Base-by-base conservation (phyloP, 2,888 invertebrate species). In the Neoscelio sp. region DNA sequence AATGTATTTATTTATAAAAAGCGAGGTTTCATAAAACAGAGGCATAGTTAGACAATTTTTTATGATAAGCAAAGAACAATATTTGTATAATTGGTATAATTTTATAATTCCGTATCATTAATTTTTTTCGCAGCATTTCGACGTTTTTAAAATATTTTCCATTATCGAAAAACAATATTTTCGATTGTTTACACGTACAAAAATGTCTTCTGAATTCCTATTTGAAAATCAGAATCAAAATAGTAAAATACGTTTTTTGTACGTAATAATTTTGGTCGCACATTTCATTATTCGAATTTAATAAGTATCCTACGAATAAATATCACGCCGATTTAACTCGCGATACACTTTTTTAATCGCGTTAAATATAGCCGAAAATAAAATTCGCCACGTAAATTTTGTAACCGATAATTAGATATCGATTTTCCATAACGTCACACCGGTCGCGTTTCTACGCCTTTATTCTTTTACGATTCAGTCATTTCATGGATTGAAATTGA, bases 331-430 rank as follows among this genome's bases (percentile, higher is more conserved):
- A n/a, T n/a, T n/a, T n/a, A n/a, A n/a, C 33, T 1, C 10, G 33
- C 33, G 33, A 33, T 33, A 33, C 33, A 33, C n/a, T 33, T 33
- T 33, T 33, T 33, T n/a, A 13, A 35, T 0, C 13, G 5, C 12
- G 35, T 13, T 40, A 17, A 15, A 44, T 18, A 2, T 4, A 18
- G 18, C 5, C 12, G 23, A 44, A 44, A 23, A 44, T 44, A 44
- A 44, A 12, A 20, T 18, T 2, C 18, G 12, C 2, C 23, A 18
- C 23, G 44, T 12, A 44, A 44, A 23, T 44, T 23, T 44, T 10
- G 62, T 60, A 67, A 44, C 38, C 64, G 56, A 74, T 79, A 79
- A 83, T 81, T 79, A 83, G 71, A 79, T 79, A 82, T 80, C 62
- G 81, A 82, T 80, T 80, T 70, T 13, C 44, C 44, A 23, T 44